These are phyloP conservation scores for Melanaphis sacchari DNA, from an alignment of 1,140 invertebrate species.

Conservation along the genomic window DNA sequence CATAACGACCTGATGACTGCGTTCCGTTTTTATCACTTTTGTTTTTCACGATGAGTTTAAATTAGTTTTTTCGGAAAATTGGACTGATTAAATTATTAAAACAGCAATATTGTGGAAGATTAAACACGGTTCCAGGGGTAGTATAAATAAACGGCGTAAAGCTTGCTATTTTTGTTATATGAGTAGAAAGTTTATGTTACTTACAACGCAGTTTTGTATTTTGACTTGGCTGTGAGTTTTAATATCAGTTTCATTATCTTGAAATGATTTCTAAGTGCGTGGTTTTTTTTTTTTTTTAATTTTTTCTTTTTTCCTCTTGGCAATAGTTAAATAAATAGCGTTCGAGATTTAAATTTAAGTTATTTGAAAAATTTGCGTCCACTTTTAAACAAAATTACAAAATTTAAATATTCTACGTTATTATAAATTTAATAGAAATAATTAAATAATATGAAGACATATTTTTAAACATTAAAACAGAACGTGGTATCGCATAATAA, in stretches of 20 bases:
- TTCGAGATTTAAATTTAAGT: slow-evolving; percentile 1
- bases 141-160: slow-evolving; percentile 22
- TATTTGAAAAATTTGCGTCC: not conserved
- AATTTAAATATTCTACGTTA: not conserved
- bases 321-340: not conserved
- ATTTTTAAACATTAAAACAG: not conserved
- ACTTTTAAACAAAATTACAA: not conserved
- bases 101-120: not conserved
- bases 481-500: not conserved
- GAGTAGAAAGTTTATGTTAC: slow-evolving; percentile 18
- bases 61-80: slow-evolving; percentile 38
- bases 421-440: not conserved
- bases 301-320: not conserved
- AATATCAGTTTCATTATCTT: slow-evolving; percentile 17
- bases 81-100: slow-evolving; percentile 33
- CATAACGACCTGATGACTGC: not conserved
- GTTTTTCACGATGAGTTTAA: not conserved
- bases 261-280: not conserved
- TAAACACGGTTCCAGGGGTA: not conserved
- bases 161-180: not conserved
- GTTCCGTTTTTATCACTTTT: slow-evolving; percentile 4
- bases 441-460: not conserved
- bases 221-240: not conserved
- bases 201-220: not conserved
- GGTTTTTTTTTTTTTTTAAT: slow-evolving; percentile 21